A percentile compares a stretch with the other conserved stretches of the same genome.
These are phyloP conservation scores for Linnaemya tessellans DNA, from an alignment of 2,888 invertebrate genomes.

Conservation along the genomic window DNA sequence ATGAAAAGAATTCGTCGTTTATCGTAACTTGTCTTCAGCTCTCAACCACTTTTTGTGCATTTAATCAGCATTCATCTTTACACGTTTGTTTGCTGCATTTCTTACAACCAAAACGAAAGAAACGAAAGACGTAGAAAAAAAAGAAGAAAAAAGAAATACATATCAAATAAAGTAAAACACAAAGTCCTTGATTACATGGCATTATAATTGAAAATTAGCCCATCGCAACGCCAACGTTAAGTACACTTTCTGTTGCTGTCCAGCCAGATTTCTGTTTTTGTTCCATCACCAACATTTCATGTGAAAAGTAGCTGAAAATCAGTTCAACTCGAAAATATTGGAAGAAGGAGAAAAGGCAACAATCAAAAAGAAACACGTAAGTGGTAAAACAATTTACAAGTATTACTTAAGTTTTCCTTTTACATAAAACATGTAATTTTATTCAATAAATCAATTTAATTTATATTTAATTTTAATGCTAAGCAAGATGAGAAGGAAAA, in stretches of 20 bases:
- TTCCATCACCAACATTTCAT: not conserved
- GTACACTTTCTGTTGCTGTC: not conserved
- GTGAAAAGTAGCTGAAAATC: constrained; percentile 39
- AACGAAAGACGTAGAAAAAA: not conserved
- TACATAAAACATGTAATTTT: constrained; percentile 67
- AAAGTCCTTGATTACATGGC: constrained; percentile 73
- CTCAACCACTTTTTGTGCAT: constrained; percentile 33
- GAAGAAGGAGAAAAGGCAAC: not conserved
- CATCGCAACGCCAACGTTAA: constrained; percentile 52
- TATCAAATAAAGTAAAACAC: constrained; percentile 36
- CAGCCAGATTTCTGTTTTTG: constrained; percentile 2
- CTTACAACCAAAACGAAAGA: constrained; percentile 8
- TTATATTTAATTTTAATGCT: constrained; percentile 34
- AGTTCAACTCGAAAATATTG: constrained; percentile 34
- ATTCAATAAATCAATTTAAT: constrained; percentile 72
- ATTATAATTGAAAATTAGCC: constrained; percentile 73
- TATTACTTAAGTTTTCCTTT: constrained; percentile 64
- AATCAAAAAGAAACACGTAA: constrained; percentile 61
- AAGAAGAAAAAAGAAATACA: not conserved
- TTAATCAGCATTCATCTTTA: constrained; percentile 54
- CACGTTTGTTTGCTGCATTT: constrained; percentile 44
- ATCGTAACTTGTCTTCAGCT: constrained; percentile 41
- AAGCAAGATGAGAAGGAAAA: not conserved
- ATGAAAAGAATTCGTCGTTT: constrained; percentile 32
- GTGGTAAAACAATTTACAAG: constrained; percentile 72